A percentile compares a stretch with the other conserved stretches of the same genome.
phyloP scores from a whole-genome alignment of 2,113 vertebrate genomes.

The Thinocorus orbignyianus region DNA sequence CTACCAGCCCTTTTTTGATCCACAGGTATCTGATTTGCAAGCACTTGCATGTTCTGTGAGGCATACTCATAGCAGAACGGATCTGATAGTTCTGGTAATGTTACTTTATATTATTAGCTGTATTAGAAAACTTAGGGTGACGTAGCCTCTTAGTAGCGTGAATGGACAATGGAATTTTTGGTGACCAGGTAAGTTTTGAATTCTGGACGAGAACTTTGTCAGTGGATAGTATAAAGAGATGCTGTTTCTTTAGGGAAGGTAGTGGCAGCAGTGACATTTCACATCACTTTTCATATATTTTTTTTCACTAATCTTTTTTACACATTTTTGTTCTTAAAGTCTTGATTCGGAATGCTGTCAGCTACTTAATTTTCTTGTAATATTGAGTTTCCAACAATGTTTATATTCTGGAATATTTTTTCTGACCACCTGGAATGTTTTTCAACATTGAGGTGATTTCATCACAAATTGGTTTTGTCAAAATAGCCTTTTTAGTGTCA shows the following conservation, averaged over 20 bases:
- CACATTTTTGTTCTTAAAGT: neutral
- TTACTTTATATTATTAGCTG: neutral
- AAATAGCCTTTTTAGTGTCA: neutral
- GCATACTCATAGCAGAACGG: neutral
- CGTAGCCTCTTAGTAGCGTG: neutral
- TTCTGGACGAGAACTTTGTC: neutral
- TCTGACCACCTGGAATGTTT: neutral
- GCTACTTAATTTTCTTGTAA: neutral
- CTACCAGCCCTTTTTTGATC: neutral
- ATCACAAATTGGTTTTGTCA: neutral
- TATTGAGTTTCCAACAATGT: neutral
- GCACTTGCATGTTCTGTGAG: neutral
- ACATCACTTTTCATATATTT: neutral
- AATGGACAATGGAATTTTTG: neutral
- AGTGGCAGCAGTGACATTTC: neutral
- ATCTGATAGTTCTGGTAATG: neutral
- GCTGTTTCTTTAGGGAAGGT: neutral
- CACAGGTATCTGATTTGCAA: neutral
- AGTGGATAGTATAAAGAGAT: neutral
- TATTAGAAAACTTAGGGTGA: neutral
- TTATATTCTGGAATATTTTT: neutral
- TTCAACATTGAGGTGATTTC: neutral
- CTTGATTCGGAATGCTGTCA: neutral
- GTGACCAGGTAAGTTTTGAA: neutral
- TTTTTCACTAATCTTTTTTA: neutral